Conservation (phyloP, 2,888 invertebrate genomes). For the Bombylius discolor region DNA sequence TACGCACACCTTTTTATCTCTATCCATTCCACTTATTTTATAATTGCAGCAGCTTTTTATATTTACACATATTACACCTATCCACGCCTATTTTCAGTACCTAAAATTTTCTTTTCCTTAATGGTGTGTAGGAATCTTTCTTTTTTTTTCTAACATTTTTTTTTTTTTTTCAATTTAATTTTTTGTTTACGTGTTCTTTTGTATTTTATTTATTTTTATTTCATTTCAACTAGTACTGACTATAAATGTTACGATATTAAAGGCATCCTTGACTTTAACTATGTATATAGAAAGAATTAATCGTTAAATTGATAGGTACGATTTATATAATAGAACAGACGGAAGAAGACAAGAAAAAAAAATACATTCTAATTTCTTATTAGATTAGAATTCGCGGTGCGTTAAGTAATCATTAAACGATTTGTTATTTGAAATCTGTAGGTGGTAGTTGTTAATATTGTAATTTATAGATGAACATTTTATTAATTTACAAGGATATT, state of each 20-base stretch:
- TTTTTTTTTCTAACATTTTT: neutral
- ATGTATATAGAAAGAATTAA: neutral
- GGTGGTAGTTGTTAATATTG: too few species aligned
- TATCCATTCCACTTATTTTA: constrained; percentile 13
- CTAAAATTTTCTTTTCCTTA: neutral
- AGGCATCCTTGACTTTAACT: neutral
- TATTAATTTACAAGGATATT: too few species aligned
- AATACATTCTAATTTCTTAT: neutral
- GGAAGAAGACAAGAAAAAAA: neutral
- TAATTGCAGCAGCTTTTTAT: constrained; percentile 10
- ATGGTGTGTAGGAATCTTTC: neutral
- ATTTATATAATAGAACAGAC: neutral
- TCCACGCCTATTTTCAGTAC: constrained; percentile 16
- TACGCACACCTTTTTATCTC: constrained; percentile 12
- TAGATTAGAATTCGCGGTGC: neutral
- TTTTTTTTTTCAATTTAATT: neutral
- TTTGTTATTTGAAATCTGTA: too few species aligned
- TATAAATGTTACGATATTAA: neutral
- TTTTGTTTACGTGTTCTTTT: neutral
- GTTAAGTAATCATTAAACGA: neutral
- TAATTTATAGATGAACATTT: too few species aligned
- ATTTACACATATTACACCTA: constrained; percentile 16
- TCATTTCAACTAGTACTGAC: neutral
- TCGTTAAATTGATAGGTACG: neutral
- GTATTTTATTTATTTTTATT: neutral